Base-by-base conservation (phyloP, 2,797 vertebrate genomes). In the Astyanax mexicanus region DNA sequence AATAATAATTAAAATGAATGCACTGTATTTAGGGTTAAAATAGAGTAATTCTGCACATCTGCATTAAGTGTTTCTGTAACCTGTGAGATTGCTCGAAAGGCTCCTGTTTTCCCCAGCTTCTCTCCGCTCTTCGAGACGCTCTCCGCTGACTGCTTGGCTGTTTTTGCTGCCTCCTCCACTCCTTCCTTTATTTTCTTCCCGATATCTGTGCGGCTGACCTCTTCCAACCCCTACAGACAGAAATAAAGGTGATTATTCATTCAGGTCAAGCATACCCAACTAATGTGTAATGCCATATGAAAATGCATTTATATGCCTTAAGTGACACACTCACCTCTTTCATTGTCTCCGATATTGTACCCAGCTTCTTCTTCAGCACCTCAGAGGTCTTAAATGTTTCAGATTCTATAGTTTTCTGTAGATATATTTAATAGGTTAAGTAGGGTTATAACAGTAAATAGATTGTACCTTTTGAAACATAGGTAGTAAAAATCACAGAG, bases 141-240 rank as follows among this genome's bases (percentile, higher is more conserved):
- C 81, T 99, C 96, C 0, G 98, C 98, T 0, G 98, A 99, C 1
- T 95, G 95, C 74, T 97, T 98, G 0, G 98, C 98, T 0, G 96
- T 94, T 88, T 96, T 98, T 29, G 98, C 95, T 0, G 96, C 98
- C 84, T 95, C 98, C 44, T 98, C 98, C 89, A 99, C 89, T 0
- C 98, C 96, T 54, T 99, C 98, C 79, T 93, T 96, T 75, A 99
- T 95, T 88, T 95, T 99, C 79, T 96, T 95, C 4, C 97, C 98
- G 11, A 99, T 85, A 37, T 99, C 97, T 0, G 95, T 95, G 54
- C 88, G 96, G 64, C 92, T 92, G 44, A 98, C 98, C 85, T 98
- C 98, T 2, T 96, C 97, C 5, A 99, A 71, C 13, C 98, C 95
- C 98, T 99, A 91, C 51, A 7, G 4, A 25, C 13, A n/a, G 47